Evolutionary conservation across 2,113 vertebrate species (phyloP).

Genomic region (Diadophis punctatus): DNA sequence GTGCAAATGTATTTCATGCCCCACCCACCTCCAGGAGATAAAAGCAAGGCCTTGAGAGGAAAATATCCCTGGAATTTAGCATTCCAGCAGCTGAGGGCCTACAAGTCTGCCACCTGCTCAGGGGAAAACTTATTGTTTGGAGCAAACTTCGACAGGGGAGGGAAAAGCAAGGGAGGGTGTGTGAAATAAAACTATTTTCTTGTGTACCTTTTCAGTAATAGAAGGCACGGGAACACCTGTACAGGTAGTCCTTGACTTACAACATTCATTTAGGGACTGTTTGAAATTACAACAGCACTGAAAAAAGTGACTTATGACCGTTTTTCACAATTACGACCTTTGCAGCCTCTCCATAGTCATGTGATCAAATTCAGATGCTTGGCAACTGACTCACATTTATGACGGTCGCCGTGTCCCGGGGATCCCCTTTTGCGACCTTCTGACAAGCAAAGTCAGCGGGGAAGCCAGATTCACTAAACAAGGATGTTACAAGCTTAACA

Average conservation of each 20-base stretch:
- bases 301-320: background rate
- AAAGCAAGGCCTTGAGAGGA: background rate
- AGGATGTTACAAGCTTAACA: background rate
- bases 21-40: background rate
- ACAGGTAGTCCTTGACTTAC: background rate
- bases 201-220: background rate
- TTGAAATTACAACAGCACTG: background rate
- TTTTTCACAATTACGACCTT: background rate
- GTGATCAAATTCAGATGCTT: background rate
- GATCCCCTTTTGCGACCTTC: background rate
- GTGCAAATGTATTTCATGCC: background rate
- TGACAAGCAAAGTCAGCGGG: background rate
- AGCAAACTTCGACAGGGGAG: background rate
- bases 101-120: too few relatives aligned
- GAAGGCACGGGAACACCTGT: background rate
- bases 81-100: background rate
- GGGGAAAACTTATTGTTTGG: background rate
- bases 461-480: background rate
- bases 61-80: background rate
- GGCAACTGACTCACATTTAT: background rate
- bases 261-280: background rate
- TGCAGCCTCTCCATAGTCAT: background rate
- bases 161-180: background rate
- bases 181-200: background rate
- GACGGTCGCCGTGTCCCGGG: fast-evolving